phyloP scores from a whole-genome alignment of 2,888 invertebrate genomes.

The Lacanobia wlatinum region DNA sequence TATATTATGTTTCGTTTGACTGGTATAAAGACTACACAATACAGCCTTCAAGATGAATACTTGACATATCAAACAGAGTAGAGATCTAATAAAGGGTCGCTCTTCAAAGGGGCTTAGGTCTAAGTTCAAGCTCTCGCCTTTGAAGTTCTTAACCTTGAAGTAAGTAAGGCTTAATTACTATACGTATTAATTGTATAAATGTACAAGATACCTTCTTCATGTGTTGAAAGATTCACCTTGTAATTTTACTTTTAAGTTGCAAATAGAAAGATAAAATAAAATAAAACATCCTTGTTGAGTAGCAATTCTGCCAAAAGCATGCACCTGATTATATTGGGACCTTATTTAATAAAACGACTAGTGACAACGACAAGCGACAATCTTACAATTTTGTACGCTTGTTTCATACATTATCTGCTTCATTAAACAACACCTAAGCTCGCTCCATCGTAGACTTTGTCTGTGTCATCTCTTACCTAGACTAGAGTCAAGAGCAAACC shows the following conservation, averaged over 20 bases:
- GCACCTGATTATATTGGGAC: no score
- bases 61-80: slow-evolving; percentile 46
- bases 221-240: background rate
- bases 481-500: no score
- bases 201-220: background rate
- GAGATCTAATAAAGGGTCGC: slow-evolving; percentile 48
- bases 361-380: no score
- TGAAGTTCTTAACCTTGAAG: slow-evolving; percentile 42
- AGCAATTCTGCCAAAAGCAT: no score
- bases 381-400: no score
- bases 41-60: slow-evolving; percentile 28
- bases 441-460: no score
- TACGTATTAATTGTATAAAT: slow-evolving; percentile 17
- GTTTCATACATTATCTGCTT: no score
- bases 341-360: no score
- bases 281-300: no score
- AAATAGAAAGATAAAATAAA: background rate
- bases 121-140: slow-evolving; percentile 40
- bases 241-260: background rate
- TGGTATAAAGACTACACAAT: slow-evolving; percentile 8
- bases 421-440: no score
- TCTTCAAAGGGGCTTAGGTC: slow-evolving; percentile 42
- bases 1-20: slow-evolving; percentile 1
- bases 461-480: no score
- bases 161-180: slow-evolving; percentile 39